Percentiles rank a stretch among this genome's conserved stretches.
These are phyloP conservation scores for Heterodera carotae DNA, from an alignment of 1,140 invertebrate species.

Conservation along the genomic window DNA sequence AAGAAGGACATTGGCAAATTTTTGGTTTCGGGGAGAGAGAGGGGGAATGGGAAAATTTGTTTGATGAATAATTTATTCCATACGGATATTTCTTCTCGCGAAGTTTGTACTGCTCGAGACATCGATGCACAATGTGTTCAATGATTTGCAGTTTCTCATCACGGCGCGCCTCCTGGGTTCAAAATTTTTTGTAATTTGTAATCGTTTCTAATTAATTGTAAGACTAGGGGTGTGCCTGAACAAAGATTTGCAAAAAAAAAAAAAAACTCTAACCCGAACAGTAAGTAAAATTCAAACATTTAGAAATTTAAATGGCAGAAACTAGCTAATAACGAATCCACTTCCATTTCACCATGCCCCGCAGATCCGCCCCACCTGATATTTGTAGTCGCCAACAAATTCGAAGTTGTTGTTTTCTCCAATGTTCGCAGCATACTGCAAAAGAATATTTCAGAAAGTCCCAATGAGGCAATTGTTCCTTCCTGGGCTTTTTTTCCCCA, in stretches of 20 bases:
- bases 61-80: background rate
- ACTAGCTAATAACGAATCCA: too few relatives aligned
- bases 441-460: background rate
- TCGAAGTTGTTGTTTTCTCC: slow-evolving; percentile 26
- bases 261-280: too few relatives aligned
- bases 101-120: background rate
- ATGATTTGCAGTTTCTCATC: slow-evolving; percentile 28
- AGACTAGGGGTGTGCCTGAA: too few relatives aligned
- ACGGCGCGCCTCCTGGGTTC: slow-evolving; percentile 13
- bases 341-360: too few relatives aligned
- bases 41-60: background rate
- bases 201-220: too few relatives aligned
- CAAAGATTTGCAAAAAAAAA: background rate
- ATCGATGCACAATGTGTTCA: background rate
- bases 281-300: too few relatives aligned
- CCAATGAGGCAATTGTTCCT: too few relatives aligned
- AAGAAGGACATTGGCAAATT: background rate
- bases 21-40: too few relatives aligned
- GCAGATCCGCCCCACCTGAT: too few relatives aligned
- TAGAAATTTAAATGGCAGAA: too few relatives aligned
- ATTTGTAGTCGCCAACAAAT: slow-evolving; percentile 33
- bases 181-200: too few relatives aligned
- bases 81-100: background rate
- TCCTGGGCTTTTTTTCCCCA: too few relatives aligned
- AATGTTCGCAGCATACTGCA: slow-evolving; percentile 23